Percentiles rank a stretch among this genome's conserved stretches.
Evolutionary conservation across 2,113 vertebrate species (phyloP).

Genomic region (Ceyx margarethae): DNA sequence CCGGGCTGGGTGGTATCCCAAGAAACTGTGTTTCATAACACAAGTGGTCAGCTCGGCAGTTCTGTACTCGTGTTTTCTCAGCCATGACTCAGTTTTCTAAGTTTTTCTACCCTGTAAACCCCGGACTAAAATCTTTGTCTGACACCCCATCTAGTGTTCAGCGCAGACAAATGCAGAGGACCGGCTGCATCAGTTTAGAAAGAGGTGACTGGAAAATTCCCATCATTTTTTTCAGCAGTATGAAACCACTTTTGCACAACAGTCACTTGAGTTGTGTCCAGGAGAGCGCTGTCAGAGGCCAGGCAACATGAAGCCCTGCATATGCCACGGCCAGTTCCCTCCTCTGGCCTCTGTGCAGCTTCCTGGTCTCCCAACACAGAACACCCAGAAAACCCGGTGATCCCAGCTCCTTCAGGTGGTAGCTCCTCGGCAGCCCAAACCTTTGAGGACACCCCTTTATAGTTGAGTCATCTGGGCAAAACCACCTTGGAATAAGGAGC

Average conservation of each 20-base stretch:
- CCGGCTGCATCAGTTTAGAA: background rate
- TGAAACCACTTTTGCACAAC: background rate
- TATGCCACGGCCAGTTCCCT: too few species aligned
- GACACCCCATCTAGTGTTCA: conserved; percentile 44
- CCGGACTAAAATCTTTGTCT: background rate
- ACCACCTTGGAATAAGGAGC: background rate
- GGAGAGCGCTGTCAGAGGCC: background rate
- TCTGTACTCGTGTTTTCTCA: background rate
- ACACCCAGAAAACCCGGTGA: background rate
- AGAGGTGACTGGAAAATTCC: background rate
- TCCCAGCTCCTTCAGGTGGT: background rate
- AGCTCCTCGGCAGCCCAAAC: background rate
- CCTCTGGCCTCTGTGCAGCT: background rate
- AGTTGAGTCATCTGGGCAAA: background rate
- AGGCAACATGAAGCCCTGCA: background rate
- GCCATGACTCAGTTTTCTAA: background rate
- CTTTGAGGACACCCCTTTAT: background rate
- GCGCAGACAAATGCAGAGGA: background rate
- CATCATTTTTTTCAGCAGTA: background rate
- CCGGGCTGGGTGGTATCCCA: background rate
- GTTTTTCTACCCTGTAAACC: background rate
- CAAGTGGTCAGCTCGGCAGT: background rate
- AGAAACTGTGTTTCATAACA: background rate
- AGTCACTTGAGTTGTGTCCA: background rate
- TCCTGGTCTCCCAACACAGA: rapidly evolving